Conservation (phyloP, 2,113 vertebrate species). For the Atrichornis clamosus region DNA sequence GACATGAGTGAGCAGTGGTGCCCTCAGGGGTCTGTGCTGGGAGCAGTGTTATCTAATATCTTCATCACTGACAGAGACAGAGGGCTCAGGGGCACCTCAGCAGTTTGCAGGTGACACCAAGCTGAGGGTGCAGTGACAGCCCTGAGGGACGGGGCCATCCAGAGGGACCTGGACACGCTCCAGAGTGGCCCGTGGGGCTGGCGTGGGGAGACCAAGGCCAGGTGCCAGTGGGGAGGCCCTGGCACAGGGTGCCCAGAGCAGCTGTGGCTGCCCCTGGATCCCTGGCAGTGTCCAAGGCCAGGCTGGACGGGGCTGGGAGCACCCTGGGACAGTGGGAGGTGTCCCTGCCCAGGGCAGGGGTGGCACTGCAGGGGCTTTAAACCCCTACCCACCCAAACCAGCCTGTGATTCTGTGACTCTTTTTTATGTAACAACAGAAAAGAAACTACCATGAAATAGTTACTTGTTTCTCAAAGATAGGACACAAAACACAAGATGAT, state of each 20-base stretch:
- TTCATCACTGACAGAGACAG: not conserved
- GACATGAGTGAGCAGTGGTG: not conserved
- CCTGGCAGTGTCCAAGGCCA: not conserved
- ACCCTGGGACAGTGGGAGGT: fast-evolving
- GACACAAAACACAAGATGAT: not conserved
- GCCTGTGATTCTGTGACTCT: not conserved
- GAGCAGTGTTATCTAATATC: not conserved
- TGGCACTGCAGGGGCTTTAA: fast-evolving
- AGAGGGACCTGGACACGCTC: not conserved
- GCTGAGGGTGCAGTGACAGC: not conserved
- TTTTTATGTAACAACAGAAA: not conserved
- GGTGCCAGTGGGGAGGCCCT: too few relatives aligned
- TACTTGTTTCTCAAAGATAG: not conserved
- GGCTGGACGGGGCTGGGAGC: not conserved
- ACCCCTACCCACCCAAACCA: not conserved
- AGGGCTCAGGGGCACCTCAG: not conserved
- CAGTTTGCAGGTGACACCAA: not conserved
- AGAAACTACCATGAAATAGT: not conserved
- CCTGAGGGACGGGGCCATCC: not conserved
- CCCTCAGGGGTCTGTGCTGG: not conserved
- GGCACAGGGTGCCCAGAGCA: not conserved
- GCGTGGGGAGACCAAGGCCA: not conserved
- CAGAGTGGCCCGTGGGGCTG: not conserved
- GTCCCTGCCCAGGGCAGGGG: not conserved
- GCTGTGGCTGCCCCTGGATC: not conserved